Evolutionary conservation across 1,140 invertebrate species (phyloP), one percentile per base, ranked within the genome.

Genomic region (Hyphantria cunea): DNA sequence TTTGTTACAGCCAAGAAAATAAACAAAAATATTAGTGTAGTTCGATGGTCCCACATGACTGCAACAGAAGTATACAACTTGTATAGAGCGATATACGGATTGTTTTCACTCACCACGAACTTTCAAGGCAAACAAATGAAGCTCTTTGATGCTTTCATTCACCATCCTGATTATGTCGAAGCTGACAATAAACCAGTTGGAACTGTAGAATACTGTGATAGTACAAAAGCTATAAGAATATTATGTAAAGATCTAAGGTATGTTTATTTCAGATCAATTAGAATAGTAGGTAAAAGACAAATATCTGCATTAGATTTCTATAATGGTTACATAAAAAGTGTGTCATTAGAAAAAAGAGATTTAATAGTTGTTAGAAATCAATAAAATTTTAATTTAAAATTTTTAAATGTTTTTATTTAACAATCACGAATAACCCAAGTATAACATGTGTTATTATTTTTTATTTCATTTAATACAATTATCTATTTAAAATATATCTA

Each of bases 1-100:
- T 5, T 25, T 25, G 82, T 93, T 93, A 70, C 73, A 96, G 95
- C 95, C 42, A 95, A 94, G 58, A 95, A 95, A 92, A 92, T 96
- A 55, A 92, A 90, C 33, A 82, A 89, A 42, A 74, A 80, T 37
- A 91, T 94, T 52, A 92, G 94, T 10, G 85, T 92, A 73, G 86
- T 96, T 9, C 90, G 91, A 63, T 96, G 95, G 95, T 65, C 90
- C 2, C 74, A 91, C 50, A 94, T 93, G 89, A 92, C 84, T 31
- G 92, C 95, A 0, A 76, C 69, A 55, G 75, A 94, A 72, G 78
- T 96, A 12, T 95, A 94, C 72, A 92, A 95, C 78, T 88, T 94
- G 32, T 91, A 94, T 72, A 89, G 95, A 73, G 94, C 94, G 4
- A 81, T 96, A 50, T 92, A 91, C 70, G 93, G 94, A 17, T 75